Evolutionary conservation across 2,113 vertebrate species (phyloP), one percentile per base, ranked within the genome.

Genomic region (Coturnix japonica): DNA sequence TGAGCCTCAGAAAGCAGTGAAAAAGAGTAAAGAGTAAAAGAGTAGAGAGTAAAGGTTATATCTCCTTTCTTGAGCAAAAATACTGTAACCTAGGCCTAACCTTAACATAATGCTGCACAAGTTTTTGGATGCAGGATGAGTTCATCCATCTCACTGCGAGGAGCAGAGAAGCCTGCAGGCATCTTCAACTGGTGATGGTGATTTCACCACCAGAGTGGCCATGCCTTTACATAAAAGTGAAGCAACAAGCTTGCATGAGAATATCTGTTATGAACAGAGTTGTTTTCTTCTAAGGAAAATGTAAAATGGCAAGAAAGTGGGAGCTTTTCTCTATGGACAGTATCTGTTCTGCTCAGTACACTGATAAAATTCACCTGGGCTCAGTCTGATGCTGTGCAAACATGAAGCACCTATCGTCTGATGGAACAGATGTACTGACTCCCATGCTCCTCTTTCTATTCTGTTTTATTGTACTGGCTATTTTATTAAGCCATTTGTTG

Each of bases 321-420:
- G 60, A 67, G 12, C 5, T 53, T 3, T 14, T 74, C 26, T 33
- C 59, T 39, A 33, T 4, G 3, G 26, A n/a, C 7, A 65, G 30
- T 30, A n/a, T 71, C 37, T 30, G 19, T 10, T 61, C 59, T 61
- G 35, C 37, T 15, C 6, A 16, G 35, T 47, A 31, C 33, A 18
- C 25, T 61, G 25, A 49, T 44, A 60, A 85, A 54, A 76, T 21
- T 25, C 26, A 30, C 41, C 8, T 0, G 1, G 44, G 44, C 14
- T 65, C 75, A 65, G 9, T 14, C 21, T 1, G 1, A 22, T 41
- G 17, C 16, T 74, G 37, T 15, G 59, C 17, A 89, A 46, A 47
- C 1, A 0, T 0, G 1, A 18, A 6, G 21, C 33, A 6, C 21
- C n/a, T 56, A 39, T 0, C 4, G 61, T 16, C 25, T 56, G 57